Evolutionary conservation across 2,797 vertebrate genomes (phyloP), one percentile per base, ranked within the genome.

Genomic region (Gila robusta): DNA sequence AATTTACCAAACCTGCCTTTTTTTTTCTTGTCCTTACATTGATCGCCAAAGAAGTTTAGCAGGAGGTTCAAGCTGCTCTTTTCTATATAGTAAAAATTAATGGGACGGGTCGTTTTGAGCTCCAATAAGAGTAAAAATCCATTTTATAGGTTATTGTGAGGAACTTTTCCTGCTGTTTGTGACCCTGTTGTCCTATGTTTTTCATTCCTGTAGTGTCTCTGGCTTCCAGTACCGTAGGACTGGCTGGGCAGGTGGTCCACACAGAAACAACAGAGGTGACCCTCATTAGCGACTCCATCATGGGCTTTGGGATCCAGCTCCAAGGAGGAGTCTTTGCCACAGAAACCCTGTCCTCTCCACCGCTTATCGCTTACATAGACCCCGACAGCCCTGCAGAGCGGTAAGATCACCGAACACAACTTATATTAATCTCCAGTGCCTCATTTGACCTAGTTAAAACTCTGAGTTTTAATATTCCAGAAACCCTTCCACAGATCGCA

Each of bases 261-360:
- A 99, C 98, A 0, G 98, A 99, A 93, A 98, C 97, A 88, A 98
- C 98, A 0, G 98, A 99, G 93, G 97, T 99, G 9, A 94, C 92
- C 87, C 94, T 99, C 94, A 95, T 97, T 28, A 97, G 97, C n/a
- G 98, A 99, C 91, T 97, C 97, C 52, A 90, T 99, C 84, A 96
- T 97, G 83, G 98, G 98, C 64, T 99, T 99, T 87, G 98, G 98
- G 82, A 97, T 99, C 88, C 98, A 99, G 91, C 97, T 99, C 90
- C 98, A 99, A 93, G 98, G 98, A 12, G 98, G 98, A 0, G 98
- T 99, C 84, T 99, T 99, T 52, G 97, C 98, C 91, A 99, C 98
- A 0, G 98, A 99, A 91, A 99, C 98, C 0, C 95, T 99, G 70
- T 98, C 98, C 83, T 99, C 98, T 11, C 98, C 98, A 0, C 98